Conservation (phyloP, 2,888 invertebrate genomes). For the Lasius platythorax region DNA sequence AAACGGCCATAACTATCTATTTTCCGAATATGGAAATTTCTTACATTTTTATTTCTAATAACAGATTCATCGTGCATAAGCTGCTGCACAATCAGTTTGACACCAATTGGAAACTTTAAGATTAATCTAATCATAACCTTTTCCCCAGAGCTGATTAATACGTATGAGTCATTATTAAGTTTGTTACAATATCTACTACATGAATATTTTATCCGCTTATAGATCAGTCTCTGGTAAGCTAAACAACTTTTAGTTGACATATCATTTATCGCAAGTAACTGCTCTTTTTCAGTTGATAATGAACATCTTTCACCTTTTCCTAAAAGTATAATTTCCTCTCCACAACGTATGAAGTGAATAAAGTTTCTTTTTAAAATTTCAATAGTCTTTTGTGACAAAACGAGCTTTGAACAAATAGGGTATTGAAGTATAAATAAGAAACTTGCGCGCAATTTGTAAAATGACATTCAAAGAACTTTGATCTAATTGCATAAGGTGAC, state of each 20-base stretch:
- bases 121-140: no score
- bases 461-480: conserved; percentile 15
- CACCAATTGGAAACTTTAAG: no score
- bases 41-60: no score
- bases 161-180: no score
- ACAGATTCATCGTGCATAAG: no score
- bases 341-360: neutral
- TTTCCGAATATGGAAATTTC: no score
- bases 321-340: conserved; percentile 18
- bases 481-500: conserved; percentile 10
- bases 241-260: conserved; percentile 1
- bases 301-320: conserved; percentile 14
- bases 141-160: no score
- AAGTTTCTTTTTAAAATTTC: conserved; percentile 27
- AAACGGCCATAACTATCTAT: no score
- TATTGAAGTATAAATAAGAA: conserved; percentile 25
- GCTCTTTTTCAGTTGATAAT: conserved; percentile 1
- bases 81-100: no score
- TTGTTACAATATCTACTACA: conserved; percentile 13
- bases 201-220: conserved; percentile 1
- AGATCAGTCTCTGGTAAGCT: conserved; percentile 1
- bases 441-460: conserved; percentile 24
- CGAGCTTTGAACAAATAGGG: conserved; percentile 16
- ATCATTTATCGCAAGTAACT: neutral
- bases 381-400: conserved; percentile 17